Conservation (phyloP, 2,888 invertebrate genomes). For the Metopia argyrocephala region DNA sequence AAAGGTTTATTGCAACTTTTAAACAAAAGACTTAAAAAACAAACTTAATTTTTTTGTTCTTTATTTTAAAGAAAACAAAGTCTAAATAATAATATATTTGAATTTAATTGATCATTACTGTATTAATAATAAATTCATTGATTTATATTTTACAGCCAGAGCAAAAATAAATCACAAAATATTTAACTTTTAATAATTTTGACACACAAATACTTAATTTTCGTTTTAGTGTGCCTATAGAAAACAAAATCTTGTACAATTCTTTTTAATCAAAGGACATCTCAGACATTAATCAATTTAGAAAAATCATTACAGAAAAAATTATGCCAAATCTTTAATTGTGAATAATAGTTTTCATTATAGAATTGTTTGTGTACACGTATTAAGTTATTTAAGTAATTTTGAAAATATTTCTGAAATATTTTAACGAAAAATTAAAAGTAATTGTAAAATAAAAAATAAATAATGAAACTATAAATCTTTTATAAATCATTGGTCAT, state of each 20-base stretch:
- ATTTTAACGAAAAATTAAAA: neutral
- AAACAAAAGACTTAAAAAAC: constrained; percentile 6
- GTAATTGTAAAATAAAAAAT: neutral
- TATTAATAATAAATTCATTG: neutral
- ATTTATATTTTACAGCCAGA: neutral
- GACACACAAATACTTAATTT: no score
- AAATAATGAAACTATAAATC: neutral
- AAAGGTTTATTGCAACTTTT: neutral
- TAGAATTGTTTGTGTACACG: no score
- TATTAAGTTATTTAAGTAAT: neutral
- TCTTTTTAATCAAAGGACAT: constrained; percentile 27
- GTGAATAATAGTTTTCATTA: neutral
- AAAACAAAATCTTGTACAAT: constrained; percentile 19
- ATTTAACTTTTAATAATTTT: no score
- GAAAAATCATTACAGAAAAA: neutral
- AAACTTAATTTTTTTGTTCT: neutral
- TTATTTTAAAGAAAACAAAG: no score
- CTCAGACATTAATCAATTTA: neutral
- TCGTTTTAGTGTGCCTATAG: no score
- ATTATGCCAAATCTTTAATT: neutral
- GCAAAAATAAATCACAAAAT: neutral
- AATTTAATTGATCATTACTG: neutral
- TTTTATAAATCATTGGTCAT: constrained; percentile 3
- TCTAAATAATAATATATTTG: no score
- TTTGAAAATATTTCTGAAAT: neutral